These are phyloP conservation scores for Pelobates fuscus DNA, from an alignment of 2,113 vertebrate species.

Conservation along the genomic window DNA sequence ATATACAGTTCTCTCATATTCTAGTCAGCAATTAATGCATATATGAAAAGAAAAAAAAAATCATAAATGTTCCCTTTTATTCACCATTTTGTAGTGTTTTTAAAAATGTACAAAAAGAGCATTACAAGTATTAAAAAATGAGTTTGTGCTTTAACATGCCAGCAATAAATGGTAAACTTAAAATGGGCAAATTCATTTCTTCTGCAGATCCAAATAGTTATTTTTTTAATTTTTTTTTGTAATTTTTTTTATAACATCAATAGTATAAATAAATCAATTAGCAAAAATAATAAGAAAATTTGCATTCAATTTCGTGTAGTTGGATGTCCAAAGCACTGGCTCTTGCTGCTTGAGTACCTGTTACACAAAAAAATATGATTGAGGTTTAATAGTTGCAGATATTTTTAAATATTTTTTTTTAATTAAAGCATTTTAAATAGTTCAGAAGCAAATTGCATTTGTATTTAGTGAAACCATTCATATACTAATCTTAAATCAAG, in stretches of 20 bases:
- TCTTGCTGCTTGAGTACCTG: conserved; percentile 51
- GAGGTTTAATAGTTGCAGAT: conserved; percentile 11
- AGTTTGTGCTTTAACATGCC: conserved; percentile 47
- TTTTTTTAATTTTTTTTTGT: not conserved
- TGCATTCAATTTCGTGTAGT: conserved; percentile 47
- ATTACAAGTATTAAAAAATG: conserved; percentile 33
- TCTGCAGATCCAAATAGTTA: conserved; percentile 2
- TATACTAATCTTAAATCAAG: too few species aligned
- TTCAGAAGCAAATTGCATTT: not conserved
- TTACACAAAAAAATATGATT: conserved; percentile 41
- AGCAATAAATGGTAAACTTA: conserved; percentile 2
- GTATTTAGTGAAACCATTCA: not conserved
- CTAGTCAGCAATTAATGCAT: conserved; percentile 21
- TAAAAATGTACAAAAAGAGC: conserved; percentile 41
- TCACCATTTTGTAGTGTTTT: conserved; percentile 7
- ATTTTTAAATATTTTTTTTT: not conserved
- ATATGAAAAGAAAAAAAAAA: conserved; percentile 18
- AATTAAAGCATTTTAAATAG: not conserved
- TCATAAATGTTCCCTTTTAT: conserved; percentile 11
- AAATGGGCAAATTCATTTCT: not conserved
- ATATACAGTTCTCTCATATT: not conserved
- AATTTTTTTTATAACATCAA: conserved; percentile 24
- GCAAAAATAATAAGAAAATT: conserved; percentile 11
- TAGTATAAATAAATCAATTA: conserved; percentile 25
- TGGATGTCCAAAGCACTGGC: conserved; percentile 43